A percentile compares a stretch with the other conserved stretches of the same genome.
Evolutionary conservation across 2,113 vertebrate genomes (phyloP).

Genomic region (Lepus timidus): DNA sequence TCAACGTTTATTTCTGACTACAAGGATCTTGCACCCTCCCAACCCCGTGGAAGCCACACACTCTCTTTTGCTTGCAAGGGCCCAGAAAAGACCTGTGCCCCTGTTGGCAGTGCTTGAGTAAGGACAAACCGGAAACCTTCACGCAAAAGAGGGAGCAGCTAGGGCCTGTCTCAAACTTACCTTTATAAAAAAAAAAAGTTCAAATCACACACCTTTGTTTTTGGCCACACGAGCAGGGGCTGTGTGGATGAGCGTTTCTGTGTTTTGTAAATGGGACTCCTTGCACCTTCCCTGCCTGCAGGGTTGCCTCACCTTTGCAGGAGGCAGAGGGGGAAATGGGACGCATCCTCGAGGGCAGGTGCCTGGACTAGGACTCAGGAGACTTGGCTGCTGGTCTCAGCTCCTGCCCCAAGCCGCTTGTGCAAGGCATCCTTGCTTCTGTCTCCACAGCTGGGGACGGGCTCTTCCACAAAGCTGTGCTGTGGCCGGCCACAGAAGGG

Average conservation of each 20-base stretch:
- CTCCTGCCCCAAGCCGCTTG: not conserved
- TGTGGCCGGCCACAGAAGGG: not conserved
- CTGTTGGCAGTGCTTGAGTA: not conserved
- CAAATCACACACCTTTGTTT: not conserved
- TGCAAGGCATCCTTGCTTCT: not conserved
- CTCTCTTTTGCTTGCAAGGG: not conserved
- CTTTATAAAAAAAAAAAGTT: not conserved
- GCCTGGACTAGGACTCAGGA: not conserved
- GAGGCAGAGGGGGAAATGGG: not conserved
- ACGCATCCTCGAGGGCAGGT: not conserved
- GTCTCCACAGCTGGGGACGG: not conserved
- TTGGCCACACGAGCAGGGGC: not conserved
- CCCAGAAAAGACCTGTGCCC: not conserved
- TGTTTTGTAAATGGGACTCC: not conserved
- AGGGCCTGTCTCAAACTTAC: not conserved
- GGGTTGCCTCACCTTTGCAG: not conserved
- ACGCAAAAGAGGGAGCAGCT: not conserved
- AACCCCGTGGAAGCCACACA: not conserved
- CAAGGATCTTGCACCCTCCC: not conserved
- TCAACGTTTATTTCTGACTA: not conserved
- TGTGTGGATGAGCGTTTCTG: not conserved
- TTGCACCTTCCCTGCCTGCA: no score
- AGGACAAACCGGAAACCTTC: not conserved
- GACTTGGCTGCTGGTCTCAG: not conserved
- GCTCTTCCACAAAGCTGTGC: not conserved